Evolutionary conservation across 2,113 vertebrate species (phyloP), one percentile per base, ranked within the genome.

Genomic region (Pteruthius melanotis): DNA sequence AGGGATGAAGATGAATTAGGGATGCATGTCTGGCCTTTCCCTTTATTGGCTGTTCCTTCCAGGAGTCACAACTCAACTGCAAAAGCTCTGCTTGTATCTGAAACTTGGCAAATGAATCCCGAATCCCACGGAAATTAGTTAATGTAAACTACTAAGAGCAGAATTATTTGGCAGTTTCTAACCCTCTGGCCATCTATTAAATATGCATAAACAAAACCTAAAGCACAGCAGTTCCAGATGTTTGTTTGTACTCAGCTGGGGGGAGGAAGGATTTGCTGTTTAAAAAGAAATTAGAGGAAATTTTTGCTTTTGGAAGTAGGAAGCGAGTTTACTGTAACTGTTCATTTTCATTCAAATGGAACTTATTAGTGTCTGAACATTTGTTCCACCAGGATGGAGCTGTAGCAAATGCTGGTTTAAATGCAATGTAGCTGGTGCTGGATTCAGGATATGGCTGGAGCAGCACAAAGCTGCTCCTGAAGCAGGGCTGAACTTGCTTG

Each of bases 141-240:
- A 56, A 89, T 71, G 65, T 89, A 71, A 94, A 87, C 91, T 92
- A 56, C 52, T 30, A 77, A 78, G 56, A 78, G 76, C 31, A 47
- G 80, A 87, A 49, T 71, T 75, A 81, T 86, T 94, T 94, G 83
- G 83, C 86, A 92, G 80, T 22, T 83, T 91, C 93, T 89, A 91
- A 60, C 72, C 76, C 89, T 70, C 89, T 68, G 80, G 87, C 80
- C 89, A 89, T 91, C 69, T 24, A 44, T 76, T 91, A 81, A 87
- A 64, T 64, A 59, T 53, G 64, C 21, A 90, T 65, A 86, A 90
- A 88, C 90, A 90, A 96, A 93, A 61, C 10, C 50, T 71, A 78
- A 95, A 94, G 66, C 65, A 47, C 89, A 89, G 80, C 83, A 71
- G 91, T 95, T 95, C 86, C 91, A 94, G 89, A 84, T 97, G 94